A percentile compares a stretch with the other conserved stretches of the same genome.
phyloP scores from a whole-genome alignment of 64 coral and sea anemone species.

The Pocillopora damicornis region DNA sequence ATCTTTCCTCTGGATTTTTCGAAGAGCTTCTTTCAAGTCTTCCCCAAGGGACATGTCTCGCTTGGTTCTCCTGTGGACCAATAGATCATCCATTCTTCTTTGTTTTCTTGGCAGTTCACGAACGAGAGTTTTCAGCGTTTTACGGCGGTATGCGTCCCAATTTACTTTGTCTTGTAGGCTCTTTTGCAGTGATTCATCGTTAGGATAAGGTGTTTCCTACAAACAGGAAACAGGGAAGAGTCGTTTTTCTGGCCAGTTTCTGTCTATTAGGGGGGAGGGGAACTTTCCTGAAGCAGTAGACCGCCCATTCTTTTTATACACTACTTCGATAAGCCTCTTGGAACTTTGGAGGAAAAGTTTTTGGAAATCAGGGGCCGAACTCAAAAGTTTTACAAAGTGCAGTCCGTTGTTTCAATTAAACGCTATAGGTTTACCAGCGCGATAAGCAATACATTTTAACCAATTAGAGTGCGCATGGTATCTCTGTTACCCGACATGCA shows the following conservation, averaged over 20 bases:
- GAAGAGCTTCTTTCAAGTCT: conserved; percentile 40
- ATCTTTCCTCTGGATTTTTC: conserved; percentile 40
- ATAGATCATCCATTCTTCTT: conserved; percentile 32
- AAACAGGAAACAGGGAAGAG: not conserved
- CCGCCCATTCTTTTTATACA: no score
- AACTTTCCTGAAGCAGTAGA: not conserved
- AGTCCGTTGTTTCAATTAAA: no score
- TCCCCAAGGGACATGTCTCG: conserved; percentile 45
- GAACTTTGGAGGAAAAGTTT: not conserved
- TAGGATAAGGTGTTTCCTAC: conserved; percentile 57
- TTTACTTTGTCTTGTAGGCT: conserved; percentile 71
- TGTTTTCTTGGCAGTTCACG: conserved; percentile 12
- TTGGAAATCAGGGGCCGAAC: no score
- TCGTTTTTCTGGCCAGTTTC: no score
- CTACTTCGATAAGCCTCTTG: not conserved
- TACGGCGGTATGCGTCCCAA: conserved; percentile 64
- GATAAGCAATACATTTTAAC: no score
- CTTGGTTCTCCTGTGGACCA: conserved; percentile 27
- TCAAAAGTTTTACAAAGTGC: no score
- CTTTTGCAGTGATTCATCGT: conserved; percentile 51
- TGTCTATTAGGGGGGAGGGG: not conserved
- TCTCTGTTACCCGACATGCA: no score
- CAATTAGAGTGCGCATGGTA: no score
- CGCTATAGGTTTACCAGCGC: no score
- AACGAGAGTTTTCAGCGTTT: conserved; percentile 43